Base-by-base conservation (phyloP, 2,888 invertebrate genomes). In the Eupithecia centaureata region DNA sequence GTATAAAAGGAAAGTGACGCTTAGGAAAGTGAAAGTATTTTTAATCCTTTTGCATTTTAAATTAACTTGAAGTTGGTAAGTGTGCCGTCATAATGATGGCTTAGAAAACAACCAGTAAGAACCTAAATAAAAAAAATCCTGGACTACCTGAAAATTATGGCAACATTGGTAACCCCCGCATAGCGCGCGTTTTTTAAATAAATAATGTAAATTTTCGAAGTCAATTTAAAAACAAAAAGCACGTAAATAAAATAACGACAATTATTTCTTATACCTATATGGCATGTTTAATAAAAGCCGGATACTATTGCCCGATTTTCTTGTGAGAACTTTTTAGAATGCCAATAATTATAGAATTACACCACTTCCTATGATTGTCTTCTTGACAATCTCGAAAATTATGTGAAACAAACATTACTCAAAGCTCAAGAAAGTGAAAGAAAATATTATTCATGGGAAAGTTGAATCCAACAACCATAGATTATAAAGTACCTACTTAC, bases 351-450 rank as follows among this genome's bases (percentile, higher is more conserved):
- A 33, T 13, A 35, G 32, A 58, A 58, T 72, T 73, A 73, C 68
- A 59, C 65, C 51, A 73, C 70, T 73, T 73, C 73, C 72, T 65
- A 27, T 25, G 61, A 68, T 68, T 70, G 68, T 71, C 35, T 65
- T 47, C 7, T 25, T n/a, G 33, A n/a, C n/a, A n/a, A n/a, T 35
- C 30, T 30, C 8, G 30, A 47, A 30, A 63, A 42, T 42, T 18
- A 32, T 63, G 42, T 57, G 63, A 57, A 28, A 35, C 38, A 22
- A 22, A 22, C 8, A 13, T n/a, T 32, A 51, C 30, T 13, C 32
- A 51, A 42, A 60, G 42, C 30, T 28, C 27, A n/a, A 12, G 54
- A 30, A 54, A 28, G 28, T 54, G n/a, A 7, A n/a, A 27, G 15
- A 8, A 30, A 5, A 58, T 15, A 25, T 22, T 32, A 15, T 56